phyloP scores from a whole-genome alignment of 2,888 invertebrate species.

The Dicycla oo region DNA sequence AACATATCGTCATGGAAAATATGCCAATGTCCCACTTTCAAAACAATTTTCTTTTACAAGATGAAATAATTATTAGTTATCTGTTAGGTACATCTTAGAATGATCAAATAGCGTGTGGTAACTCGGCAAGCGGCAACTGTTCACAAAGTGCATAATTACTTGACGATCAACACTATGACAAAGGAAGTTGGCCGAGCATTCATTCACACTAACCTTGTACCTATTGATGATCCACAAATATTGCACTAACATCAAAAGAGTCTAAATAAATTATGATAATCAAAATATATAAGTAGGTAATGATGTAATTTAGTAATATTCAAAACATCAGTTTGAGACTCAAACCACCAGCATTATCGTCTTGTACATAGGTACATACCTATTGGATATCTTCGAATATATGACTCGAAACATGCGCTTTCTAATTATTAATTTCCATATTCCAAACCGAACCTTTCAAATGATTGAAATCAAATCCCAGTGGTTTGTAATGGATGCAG shows the following conservation, averaged over 20 bases:
- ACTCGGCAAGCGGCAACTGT: conserved; percentile 31
- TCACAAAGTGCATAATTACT: conserved; percentile 53
- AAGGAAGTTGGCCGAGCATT: conserved; percentile 54
- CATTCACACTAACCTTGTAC: conserved; percentile 56
- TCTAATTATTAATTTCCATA: conserved; percentile 24
- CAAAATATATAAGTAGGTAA: neutral
- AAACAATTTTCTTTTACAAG: conserved; percentile 18
- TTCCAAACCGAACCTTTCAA: conserved; percentile 31
- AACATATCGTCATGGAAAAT: neutral
- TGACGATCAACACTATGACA: conserved; percentile 55
- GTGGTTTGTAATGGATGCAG: conserved; percentile 34
- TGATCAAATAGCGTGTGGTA: conserved; percentile 64
- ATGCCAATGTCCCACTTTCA: conserved; percentile 27
- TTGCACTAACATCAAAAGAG: neutral
- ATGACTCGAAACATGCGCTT: conserved; percentile 1
- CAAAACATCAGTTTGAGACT: neutral
- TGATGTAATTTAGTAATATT: neutral
- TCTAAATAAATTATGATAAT: neutral
- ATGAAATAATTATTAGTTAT: conserved; percentile 38
- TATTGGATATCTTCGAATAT: neutral
- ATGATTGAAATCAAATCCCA: conserved; percentile 39
- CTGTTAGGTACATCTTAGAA: conserved; percentile 54
- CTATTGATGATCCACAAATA: conserved; percentile 33
- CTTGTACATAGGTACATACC: neutral
- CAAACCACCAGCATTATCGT: neutral